A percentile compares a stretch with the other conserved stretches of the same genome.
Conservation (phyloP, 92 coral and sea anemone species). For the Siderastrea siderea region DNA sequence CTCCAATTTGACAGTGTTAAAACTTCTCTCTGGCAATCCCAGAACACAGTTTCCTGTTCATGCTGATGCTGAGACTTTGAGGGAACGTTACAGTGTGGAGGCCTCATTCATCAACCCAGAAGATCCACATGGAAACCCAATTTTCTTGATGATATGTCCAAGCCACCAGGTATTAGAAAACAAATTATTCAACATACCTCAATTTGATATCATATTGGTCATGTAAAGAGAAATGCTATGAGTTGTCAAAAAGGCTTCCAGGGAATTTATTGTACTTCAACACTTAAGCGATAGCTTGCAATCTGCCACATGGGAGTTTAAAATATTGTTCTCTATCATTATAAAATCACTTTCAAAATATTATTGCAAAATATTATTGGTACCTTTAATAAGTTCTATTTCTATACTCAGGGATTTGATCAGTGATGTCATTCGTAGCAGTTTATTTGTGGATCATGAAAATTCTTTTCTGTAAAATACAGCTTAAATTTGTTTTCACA, state of each 20-base stretch:
- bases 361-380: background rate
- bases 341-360: background rate
- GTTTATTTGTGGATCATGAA: no score
- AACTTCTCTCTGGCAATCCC: constrained; percentile 5
- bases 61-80: background rate
- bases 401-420: background rate
- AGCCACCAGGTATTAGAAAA: background rate
- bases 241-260: background rate
- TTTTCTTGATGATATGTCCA: background rate
- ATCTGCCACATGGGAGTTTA: background rate
- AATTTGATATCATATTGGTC: no score
- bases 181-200: background rate
- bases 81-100: background rate
- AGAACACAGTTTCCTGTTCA: constrained; percentile 4
- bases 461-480: no score
- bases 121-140: background rate
- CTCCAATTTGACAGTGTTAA: constrained; percentile 2
- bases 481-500: no score
- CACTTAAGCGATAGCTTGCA: background rate
- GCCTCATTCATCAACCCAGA: background rate
- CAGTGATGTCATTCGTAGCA: no score
- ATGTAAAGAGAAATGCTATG: background rate
- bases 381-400: background rate
- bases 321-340: background rate
- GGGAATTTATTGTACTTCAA: background rate